These are phyloP conservation scores for Lordiphosa andalusiaca DNA, from an alignment of 2,888 invertebrate species.

Conservation along the genomic window DNA sequence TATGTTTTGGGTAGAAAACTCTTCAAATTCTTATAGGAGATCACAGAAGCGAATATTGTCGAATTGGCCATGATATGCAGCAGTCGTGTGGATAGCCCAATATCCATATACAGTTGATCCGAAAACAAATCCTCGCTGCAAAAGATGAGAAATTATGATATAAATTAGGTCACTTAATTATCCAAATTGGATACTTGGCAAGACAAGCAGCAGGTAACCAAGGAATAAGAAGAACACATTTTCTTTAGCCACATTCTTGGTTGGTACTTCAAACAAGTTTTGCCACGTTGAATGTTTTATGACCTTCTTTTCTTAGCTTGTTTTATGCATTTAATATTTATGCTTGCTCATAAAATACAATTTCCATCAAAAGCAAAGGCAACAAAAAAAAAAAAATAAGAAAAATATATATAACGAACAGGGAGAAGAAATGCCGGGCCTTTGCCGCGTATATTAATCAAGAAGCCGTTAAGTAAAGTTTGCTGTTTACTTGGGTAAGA, in stretches of 20 bases:
- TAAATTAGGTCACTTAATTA: constrained; percentile 49
- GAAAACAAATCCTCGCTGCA: constrained; percentile 79
- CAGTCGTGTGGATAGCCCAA: constrained; percentile 75
- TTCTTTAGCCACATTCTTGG: constrained; percentile 4
- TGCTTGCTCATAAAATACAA: constrained; percentile 59
- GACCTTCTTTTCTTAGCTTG: constrained; percentile 39
- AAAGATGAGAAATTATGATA: constrained; percentile 9
- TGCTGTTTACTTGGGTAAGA: constrained; percentile 39
- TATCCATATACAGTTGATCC: constrained; percentile 80
- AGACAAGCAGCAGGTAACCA: background rate
- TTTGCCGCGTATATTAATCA: constrained; percentile 55
- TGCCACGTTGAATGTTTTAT: constrained; percentile 48
- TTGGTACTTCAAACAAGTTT: constrained; percentile 14
- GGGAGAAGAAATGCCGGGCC: constrained; percentile 16
- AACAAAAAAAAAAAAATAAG: background rate
- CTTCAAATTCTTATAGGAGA: constrained; percentile 80
- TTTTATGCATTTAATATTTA: constrained; percentile 57
- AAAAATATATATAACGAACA: constrained; percentile 5
- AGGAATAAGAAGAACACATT: constrained; percentile 11
- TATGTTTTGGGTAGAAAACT: constrained; percentile 80
- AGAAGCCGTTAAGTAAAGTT: constrained; percentile 53
- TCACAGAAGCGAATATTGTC: constrained; percentile 79
- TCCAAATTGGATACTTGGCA: constrained; percentile 57
- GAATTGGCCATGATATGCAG: constrained; percentile 79
- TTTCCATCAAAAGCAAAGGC: constrained; percentile 54